Base-by-base conservation (phyloP, 1,140 invertebrate species). In the Melipona quadrifasciata region DNA sequence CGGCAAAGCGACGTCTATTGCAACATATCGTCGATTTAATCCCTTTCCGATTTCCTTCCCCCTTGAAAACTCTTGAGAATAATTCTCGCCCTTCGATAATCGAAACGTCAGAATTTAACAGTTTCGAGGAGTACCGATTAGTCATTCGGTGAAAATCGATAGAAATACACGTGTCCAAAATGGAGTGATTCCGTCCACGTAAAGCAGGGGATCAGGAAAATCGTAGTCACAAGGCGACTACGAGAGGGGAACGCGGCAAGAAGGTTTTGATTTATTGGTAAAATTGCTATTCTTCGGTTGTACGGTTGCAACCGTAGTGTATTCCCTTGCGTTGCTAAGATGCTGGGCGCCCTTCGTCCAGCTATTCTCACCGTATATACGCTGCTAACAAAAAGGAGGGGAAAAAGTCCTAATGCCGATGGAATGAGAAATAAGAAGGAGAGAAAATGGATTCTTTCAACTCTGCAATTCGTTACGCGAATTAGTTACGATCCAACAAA, bases 221-320 rank as follows among this genome's bases (percentile, higher is more conserved):
- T 64, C 19, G 39, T 19, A 75, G 71, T 27, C 58, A 55, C 39
- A 47, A 57, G 47, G 19, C 14, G 31, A 73, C n/a, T n/a, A 65
- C 31, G n/a, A 65, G 31, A 75, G 51, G 72, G 58, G 39, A 55
- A 51, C 47, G 24, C 27, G 55, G 71, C 27, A 82, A 75, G 47
- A 74, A 82, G 53, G 58, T 82, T 75, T 53, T 55, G 80, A 82
- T 75, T 82, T 75, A 82, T 53, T 39, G 58, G 27, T 58, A 39
- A 75, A 75, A 75, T 82, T 82, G 67, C 58, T 82, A 82, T 82
- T 82, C 72, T 61, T 82, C 47, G 14, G 16, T 2, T 31, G 31
- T 31, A 31, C 72, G 31, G 17, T 39, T 61, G 47, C 57, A 51
- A 21, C 71, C 24, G 47, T 17, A 39, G 70, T 74, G 39, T 82